Base-by-base conservation (phyloP, 2,888 invertebrate genomes). In the Lysandra coridon region DNA sequence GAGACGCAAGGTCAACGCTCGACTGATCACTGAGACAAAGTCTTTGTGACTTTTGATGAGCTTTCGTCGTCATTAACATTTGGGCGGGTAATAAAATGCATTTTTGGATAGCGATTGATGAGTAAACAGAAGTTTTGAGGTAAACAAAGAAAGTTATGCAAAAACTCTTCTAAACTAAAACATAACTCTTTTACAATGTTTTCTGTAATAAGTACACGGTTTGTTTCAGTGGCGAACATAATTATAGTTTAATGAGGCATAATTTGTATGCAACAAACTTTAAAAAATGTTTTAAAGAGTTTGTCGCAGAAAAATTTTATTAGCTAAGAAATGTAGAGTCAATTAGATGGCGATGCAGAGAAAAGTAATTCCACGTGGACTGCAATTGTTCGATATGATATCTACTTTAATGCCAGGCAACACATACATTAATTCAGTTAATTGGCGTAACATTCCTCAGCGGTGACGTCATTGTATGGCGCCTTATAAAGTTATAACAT, bases 391-490 rank as follows among this genome's bases (percentile, higher is more conserved):
- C 7, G 37, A 73, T 40, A 40, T 23, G 73, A 40, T 40, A 40
- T 73, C 33, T 73, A 40, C 6, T 73, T 40, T 73, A 30, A 64
- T 30, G 17, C 40, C 17, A 40, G 73, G 40, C 73, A 40, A 33
- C 73, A 40, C 73, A 40, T 37, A 37, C 40, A 64, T 40, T 73
- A 37, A 73, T 40, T 40, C 40, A 40, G 5, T 73, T 73, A 73
- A 73, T 73, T 73, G 73, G 73, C 40, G 73, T 73, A 40, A 73
- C 73, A 73, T 73, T 73, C 73, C 40, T 40, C 37, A 40, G 73
- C 7, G 2, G 7, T 73, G 73, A 40, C 73, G 40, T 73, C 33
- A 73, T 4, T 10, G 23, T 30, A 64, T 73, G 73, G 73, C 73
- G 73, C 40, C 73, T 14, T 40, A n/a, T 73, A 73, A 33, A 33